Base-by-base conservation (phyloP, 2,888 invertebrate genomes). In the Brachynemurus nebulosus region DNA sequence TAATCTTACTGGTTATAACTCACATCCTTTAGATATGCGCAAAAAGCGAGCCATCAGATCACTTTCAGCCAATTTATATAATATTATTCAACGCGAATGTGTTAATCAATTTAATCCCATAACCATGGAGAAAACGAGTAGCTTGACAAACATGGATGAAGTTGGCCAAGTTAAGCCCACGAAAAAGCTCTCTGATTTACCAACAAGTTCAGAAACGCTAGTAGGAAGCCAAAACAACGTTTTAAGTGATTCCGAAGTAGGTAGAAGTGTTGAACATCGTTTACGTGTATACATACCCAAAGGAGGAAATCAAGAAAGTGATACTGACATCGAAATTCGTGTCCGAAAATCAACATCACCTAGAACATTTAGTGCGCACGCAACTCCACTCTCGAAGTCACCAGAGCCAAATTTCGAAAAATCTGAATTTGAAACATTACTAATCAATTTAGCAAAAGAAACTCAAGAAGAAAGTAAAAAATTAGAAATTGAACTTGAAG, bases 31-130 rank as follows among this genome's bases (percentile, higher is more conserved):
- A 6, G 27, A 18, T 34, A 56, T 76, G 39, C 80, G 76, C 59
- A 88, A 85, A 61, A 84, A 83, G 57, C 72, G 86, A 46, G 86
- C 88, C 1, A 80, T 83, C 0, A 70, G 88, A 49, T 88, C 88
- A 2, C 66, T 86, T 40, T 89, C 89, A 1, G 89, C 86, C 1
- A 89, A 89, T 60, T 79, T 89, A 49, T 83, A 84, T 47, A 79
- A 79, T 48, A 69, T 86, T 56, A 79, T 86, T 47, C 78, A 79
- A 55, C 74, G 75, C 53, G 76, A 78, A 12, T 12, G 27, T 27
- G 4, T 12, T 27, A 3, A 12, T 27, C 3, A 27, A 23, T 23
- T 27, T 5, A 12, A 27, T 27, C 27, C 11, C 7, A 6, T 69
- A 11, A 66, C 67, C 19, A 59, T 76, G 42, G 76, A 76, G 58